phyloP scores from a whole-genome alignment of 1,140 invertebrate species.

The Magallana gigas region DNA sequence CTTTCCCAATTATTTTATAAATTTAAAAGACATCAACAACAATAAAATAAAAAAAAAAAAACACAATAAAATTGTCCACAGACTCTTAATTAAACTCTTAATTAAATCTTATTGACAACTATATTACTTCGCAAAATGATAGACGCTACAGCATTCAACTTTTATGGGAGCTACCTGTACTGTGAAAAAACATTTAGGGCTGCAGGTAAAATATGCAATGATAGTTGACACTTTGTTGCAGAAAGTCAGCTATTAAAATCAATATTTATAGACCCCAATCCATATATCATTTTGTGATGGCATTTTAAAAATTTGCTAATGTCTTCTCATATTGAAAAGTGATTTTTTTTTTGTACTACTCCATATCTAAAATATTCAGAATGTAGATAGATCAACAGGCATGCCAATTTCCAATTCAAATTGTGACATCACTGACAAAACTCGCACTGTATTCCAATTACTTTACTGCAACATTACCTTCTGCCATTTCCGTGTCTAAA shows the following conservation, averaged over 20 bases:
- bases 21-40: not conserved
- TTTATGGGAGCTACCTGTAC: not conserved
- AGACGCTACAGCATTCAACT: not conserved
- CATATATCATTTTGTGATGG: constrained; percentile 16
- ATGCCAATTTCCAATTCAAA: constrained; percentile 22
- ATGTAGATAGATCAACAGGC: constrained; percentile 10
- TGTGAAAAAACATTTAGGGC: not conserved
- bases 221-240: constrained; percentile 5
- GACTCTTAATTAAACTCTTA: not conserved
- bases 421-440: not conserved
- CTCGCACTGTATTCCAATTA: not conserved
- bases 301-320: not conserved
- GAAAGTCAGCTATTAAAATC: constrained; percentile 11
- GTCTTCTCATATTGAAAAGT: not conserved
- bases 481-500: constrained; percentile 5
- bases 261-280: constrained; percentile 27
- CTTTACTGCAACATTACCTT: not conserved
- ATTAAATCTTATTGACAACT: not conserved
- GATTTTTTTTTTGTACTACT: constrained; percentile 1
- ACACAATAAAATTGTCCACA: no score
- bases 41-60: not conserved
- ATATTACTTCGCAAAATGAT: not conserved
- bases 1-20: not conserved
- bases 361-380: not conserved
- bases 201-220: not conserved